Conservation (phyloP, 2,113 vertebrate species). For the Capreolus pygargus region DNA sequence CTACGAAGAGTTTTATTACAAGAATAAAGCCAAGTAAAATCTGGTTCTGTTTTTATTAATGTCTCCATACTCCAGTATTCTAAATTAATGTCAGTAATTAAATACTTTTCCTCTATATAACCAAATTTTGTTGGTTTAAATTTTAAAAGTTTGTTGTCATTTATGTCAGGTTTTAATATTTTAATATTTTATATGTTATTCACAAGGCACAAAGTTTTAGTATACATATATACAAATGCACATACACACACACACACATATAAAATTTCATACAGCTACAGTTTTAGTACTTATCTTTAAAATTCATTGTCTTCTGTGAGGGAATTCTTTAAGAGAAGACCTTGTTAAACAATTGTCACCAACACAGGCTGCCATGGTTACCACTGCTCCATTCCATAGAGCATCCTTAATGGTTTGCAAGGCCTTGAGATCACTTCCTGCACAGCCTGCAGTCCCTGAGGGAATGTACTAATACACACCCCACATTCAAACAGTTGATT, state of each 20-base stretch:
- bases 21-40: neutral
- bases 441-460: neutral
- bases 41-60: neutral
- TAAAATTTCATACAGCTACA: neutral
- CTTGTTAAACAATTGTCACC: neutral
- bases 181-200: neutral
- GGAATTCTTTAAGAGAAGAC: neutral
- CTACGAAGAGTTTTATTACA: neutral
- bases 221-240: neutral
- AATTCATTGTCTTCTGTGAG: neutral
- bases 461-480: neutral
- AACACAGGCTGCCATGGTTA: neutral
- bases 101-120: neutral
- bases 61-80: neutral
- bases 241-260: no score
- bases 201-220: neutral
- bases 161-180: neutral
- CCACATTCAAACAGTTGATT: neutral
- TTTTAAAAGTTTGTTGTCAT: neutral
- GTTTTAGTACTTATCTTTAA: neutral
- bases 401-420: neutral
- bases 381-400: neutral
- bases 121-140: neutral
- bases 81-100: neutral
- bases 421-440: neutral